Evolutionary conservation across 1,140 invertebrate genomes (phyloP), one percentile per base, ranked within the genome.

Genomic region (Radopholus similis): DNA sequence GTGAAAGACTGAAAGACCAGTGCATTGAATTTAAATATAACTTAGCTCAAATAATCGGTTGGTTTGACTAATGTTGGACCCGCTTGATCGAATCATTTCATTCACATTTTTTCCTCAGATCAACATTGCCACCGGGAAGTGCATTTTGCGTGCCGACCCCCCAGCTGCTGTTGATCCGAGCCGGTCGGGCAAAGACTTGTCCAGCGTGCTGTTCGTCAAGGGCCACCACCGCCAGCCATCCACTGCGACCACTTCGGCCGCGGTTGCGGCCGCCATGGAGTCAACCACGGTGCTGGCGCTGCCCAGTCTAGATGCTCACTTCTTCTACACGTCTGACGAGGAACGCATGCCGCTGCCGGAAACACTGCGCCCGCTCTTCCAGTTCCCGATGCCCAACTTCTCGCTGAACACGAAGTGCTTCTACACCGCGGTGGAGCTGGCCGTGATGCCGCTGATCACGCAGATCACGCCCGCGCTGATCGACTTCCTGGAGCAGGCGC

Each of bases 391-490:
- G 47, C 32, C 49, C 21, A 35, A 58, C 28, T 51, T 4, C n/a
- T 58, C 23, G 1, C 23, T 32, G 4, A 82, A 77, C 47, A 67
- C 72, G 23, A 81, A 81, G 26, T 80, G 77, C 62, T 79, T 80
- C 38, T 80, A 82, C 53, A 42, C 81, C 6, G 67, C 75, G 2
- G 32, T 80, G 32, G 77, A 77, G 42, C 49, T 80, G 71, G 77
- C 77, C 32, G 77, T 65, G 15, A 80, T 80, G 77, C 79, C 76
- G 2, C 35, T 72, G 56, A 92, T 94, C 85, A 94, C 92, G 0
- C 90, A 95, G 60, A 92, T 96, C 71, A 93, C 90, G 74, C 93
- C 93, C 1, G 91, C 93, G 77, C 92, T 96, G 73, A 85, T 95
- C 26, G 92, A 95, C 82, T 95, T 94, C 83, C 83, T 95, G 37